Conservation (phyloP, 1,140 invertebrate species). For the Bombus waltoni region DNA sequence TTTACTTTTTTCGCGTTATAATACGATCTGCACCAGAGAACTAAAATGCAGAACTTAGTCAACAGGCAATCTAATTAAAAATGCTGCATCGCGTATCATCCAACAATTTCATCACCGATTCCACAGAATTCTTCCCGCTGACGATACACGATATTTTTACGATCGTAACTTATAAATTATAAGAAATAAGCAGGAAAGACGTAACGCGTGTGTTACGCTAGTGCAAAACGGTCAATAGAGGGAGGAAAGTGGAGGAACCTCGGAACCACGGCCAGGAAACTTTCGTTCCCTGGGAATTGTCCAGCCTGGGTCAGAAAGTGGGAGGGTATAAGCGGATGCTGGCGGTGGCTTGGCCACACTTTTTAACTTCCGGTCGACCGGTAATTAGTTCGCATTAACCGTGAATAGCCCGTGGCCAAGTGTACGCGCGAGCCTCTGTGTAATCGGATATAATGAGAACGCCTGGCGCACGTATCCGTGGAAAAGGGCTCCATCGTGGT, state of each 20-base stretch:
- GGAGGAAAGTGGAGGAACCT: conserved; percentile 20
- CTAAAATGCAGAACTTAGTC: background rate
- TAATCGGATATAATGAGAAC: conserved; percentile 50
- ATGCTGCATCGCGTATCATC: background rate
- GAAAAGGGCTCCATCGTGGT: conserved; percentile 16
- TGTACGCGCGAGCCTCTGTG: background rate
- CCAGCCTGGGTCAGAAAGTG: conserved; percentile 32
- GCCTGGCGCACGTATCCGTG: background rate
- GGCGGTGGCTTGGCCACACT: conserved; percentile 75
- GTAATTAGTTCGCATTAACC: conserved; percentile 80
- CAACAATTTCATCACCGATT: background rate
- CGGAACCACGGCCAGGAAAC: conserved; percentile 55
- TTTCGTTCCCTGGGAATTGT: conserved; percentile 71
- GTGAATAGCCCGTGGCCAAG: conserved; percentile 48
- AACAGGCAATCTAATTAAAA: background rate
- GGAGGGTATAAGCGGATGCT: conserved; percentile 36
- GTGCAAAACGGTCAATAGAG: conserved; percentile 16
- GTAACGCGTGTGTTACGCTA: background rate
- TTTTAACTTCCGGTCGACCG: conserved; percentile 77
- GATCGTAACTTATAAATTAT: background rate
- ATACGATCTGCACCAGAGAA: too few species aligned
- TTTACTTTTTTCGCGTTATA: too few species aligned
- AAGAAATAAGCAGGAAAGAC: background rate
- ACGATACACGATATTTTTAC: background rate
- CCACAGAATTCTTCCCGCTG: background rate